Evolutionary conservation across 2,797 vertebrate genomes (phyloP).

Genomic region (Picus viridis): DNA sequence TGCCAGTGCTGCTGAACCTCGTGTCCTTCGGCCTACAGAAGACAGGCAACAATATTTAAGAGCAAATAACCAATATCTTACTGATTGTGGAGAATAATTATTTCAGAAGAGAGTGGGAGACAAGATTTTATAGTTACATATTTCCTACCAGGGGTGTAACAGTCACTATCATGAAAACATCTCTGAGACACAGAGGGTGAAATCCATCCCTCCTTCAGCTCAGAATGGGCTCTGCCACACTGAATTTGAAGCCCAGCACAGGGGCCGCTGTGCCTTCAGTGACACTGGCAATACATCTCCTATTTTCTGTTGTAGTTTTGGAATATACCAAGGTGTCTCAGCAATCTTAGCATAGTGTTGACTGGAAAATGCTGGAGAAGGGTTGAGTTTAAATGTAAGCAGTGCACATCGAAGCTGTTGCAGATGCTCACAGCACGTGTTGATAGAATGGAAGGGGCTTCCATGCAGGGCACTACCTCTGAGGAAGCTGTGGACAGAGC

Average conservation of each 20-base stretch:
- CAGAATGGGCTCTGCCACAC: neutral
- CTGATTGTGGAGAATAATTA: too few species aligned
- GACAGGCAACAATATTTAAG: neutral
- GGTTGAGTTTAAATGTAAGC: neutral
- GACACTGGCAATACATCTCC: neutral
- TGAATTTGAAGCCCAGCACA: neutral
- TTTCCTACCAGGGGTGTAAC: neutral
- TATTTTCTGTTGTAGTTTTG: neutral
- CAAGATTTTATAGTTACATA: neutral
- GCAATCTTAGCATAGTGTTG: neutral
- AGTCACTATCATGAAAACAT: neutral
- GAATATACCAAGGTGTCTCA: constrained; percentile 1
- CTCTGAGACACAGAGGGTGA: neutral
- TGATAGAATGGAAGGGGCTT: neutral
- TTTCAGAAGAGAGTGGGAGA: neutral
- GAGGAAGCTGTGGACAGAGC: neutral
- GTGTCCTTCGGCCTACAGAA: neutral
- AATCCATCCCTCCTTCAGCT: neutral
- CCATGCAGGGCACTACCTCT: neutral
- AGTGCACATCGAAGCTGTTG: neutral
- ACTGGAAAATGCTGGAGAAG: neutral
- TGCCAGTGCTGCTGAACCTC: neutral
- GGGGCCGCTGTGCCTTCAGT: neutral
- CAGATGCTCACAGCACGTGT: neutral
- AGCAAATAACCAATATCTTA: neutral